phyloP scores from a whole-genome alignment of 2,797 vertebrate genomes.

The Parauchenoglanis punctatus region DNA sequence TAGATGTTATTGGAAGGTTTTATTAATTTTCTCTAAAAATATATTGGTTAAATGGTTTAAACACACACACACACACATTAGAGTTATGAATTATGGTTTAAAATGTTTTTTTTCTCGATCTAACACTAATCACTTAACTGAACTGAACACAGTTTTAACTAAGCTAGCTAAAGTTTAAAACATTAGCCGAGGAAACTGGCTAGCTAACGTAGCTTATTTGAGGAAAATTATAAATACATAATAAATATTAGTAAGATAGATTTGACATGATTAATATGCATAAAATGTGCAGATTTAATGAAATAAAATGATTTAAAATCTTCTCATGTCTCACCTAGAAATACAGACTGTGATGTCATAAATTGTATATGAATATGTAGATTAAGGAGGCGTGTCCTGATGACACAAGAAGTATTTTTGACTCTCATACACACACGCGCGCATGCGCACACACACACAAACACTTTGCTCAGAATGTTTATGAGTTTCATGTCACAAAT shows the following conservation, averaged over 20 bases:
- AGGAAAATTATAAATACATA: too few relatives aligned
- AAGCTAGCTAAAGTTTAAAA: too few relatives aligned
- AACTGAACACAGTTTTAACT: too few relatives aligned
- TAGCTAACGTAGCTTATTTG: too few relatives aligned
- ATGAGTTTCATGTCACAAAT: background rate
- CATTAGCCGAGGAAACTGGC: too few relatives aligned
- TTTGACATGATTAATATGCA: too few relatives aligned
- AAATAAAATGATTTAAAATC: background rate
- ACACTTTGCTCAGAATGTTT: too few relatives aligned
- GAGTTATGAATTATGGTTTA: background rate
- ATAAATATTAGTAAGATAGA: too few relatives aligned
- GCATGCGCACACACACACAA: too few relatives aligned
- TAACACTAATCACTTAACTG: too few relatives aligned
- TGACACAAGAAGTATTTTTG: background rate
- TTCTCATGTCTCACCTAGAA: too few relatives aligned
- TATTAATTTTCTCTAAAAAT: background rate
- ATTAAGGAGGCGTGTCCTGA: background rate
- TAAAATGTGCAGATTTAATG: background rate
- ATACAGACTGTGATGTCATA: background rate
- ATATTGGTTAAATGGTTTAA: background rate
- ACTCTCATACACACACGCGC: background rate
- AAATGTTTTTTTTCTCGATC: too few relatives aligned
- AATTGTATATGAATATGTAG: background rate
- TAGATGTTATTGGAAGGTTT: background rate
- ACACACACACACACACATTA: background rate